Evolutionary conservation across 2,888 invertebrate genomes (phyloP).

Genomic region (Mantis religiosa): DNA sequence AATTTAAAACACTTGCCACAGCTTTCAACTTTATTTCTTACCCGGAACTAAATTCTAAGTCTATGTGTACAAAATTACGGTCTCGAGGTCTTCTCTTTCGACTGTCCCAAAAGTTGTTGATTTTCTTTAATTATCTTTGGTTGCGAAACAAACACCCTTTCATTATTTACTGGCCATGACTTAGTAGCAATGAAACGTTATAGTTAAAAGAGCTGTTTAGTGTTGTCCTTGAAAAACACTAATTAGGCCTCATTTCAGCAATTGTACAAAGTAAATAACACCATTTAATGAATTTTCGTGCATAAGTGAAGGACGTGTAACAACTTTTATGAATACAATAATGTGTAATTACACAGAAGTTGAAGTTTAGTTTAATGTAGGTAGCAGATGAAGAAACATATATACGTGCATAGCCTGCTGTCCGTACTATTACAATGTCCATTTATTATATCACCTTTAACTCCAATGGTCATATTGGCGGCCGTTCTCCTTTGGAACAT

Average conservation of each 20-base stretch:
- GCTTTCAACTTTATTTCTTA: no score
- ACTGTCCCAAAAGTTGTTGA: no score
- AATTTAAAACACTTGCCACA: no score
- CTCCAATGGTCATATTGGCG: no score
- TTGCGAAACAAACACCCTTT: background rate
- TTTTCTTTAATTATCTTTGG: background rate
- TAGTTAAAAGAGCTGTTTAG: background rate
- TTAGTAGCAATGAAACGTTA: background rate
- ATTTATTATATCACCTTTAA: no score
- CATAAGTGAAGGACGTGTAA: background rate
- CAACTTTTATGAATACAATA: background rate
- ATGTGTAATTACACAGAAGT: background rate
- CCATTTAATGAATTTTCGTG: background rate
- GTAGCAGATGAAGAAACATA: background rate
- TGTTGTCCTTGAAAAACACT: background rate
- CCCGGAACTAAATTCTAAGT: no score
- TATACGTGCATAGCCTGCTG: no score
- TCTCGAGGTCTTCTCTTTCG: no score
- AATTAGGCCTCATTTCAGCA: background rate
- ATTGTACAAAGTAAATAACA: background rate
- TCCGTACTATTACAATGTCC: no score
- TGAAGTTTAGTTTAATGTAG: background rate
- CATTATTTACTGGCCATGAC: background rate
- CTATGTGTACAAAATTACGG: no score
- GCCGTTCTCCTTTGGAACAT: no score